Base-by-base conservation (phyloP, 2,888 invertebrate genomes). In the Coenonympha glycerion region DNA sequence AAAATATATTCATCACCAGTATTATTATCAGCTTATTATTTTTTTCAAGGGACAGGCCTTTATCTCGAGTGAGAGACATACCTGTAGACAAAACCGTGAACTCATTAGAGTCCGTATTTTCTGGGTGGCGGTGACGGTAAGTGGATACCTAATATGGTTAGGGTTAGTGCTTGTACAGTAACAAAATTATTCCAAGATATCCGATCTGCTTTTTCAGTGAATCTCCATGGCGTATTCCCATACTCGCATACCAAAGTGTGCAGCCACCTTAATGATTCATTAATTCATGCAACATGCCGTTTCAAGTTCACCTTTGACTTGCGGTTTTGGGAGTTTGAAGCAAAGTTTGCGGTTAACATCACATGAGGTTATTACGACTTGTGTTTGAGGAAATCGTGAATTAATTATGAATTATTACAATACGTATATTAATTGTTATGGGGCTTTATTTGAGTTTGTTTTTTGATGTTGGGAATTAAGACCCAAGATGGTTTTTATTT, bases 261-360 rank as follows among this genome's bases (percentile, higher is more conserved):
- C 70, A 68, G 68, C 59, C 64, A 64, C 64, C 69, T 70, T 82
- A 81, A 83, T 80, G 78, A 82, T 72, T 81, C 75, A 82, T 84
- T 84, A 81, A 82, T 79, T 68, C 64, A 66, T 60, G 58, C 37
- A 61, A 60, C 58, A 59, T 56, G 55, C 64, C 66, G 65, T 69
- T 73, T 65, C 28, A 37, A 46, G 36, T 24, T 66, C 24, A 71
- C 75, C 76, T 79, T 69, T 74, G 73, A 71, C 73, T 66, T 37
- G 36, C 36, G 46, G 19, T 46, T 46, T 37, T 21, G 26, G 53
- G 44, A 39, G 31, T 24, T n/a, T 26, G 52, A 42, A 39, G 34
- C 13, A 45, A 47, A 52, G 47, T 45, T 49, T 49, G 28, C 37
- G 42, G 41, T 34, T 47, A 9, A 21, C 16, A 9, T 30, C 30